A percentile compares a stretch with the other conserved stretches of the same genome.
phyloP scores from a whole-genome alignment of 2,797 vertebrate genomes.

The Synanceia verrucosa region DNA sequence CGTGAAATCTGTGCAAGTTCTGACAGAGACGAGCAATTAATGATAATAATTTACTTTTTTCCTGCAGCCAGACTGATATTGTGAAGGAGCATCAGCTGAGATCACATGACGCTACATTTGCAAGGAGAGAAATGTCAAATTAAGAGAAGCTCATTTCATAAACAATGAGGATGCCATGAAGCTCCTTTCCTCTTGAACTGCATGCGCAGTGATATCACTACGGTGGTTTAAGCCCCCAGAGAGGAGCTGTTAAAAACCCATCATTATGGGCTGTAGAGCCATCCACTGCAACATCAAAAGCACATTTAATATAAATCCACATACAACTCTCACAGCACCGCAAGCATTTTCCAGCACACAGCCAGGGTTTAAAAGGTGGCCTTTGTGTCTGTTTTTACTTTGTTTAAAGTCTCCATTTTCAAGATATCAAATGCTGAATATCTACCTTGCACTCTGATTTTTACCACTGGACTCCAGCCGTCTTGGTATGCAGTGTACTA shows the following conservation, averaged over 20 bases:
- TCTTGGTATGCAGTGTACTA: not conserved
- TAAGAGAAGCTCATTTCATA: constrained; percentile 44
- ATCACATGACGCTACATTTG: constrained; percentile 19
- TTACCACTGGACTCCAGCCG: not conserved
- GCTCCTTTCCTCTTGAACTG: constrained; percentile 32
- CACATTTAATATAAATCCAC: constrained; percentile 35
- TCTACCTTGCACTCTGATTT: not conserved
- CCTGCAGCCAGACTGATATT: constrained; percentile 23
- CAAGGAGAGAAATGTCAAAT: constrained; percentile 46
- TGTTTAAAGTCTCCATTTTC: constrained; percentile 40
- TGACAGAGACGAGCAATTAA: constrained; percentile 51
- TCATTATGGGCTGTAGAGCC: constrained; percentile 37
- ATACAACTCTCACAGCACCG: not conserved
- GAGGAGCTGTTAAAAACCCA: constrained; percentile 51
- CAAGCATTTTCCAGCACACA: constrained; percentile 22
- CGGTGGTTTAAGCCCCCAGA: constrained; percentile 32
- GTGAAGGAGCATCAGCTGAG: constrained; percentile 42
- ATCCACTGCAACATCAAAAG: constrained; percentile 53
- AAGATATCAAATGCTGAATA: constrained; percentile 14
- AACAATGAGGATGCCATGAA: constrained; percentile 31
- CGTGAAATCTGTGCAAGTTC: constrained; percentile 45
- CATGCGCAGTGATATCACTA: constrained; percentile 46
- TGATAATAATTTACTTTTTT: constrained; percentile 38
- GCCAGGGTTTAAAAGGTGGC: not conserved
- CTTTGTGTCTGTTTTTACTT: constrained; percentile 41